Evolutionary conservation across 2,888 invertebrate genomes (phyloP), one percentile per base, ranked within the genome.

Genomic region (Gastrophysa polygoni): DNA sequence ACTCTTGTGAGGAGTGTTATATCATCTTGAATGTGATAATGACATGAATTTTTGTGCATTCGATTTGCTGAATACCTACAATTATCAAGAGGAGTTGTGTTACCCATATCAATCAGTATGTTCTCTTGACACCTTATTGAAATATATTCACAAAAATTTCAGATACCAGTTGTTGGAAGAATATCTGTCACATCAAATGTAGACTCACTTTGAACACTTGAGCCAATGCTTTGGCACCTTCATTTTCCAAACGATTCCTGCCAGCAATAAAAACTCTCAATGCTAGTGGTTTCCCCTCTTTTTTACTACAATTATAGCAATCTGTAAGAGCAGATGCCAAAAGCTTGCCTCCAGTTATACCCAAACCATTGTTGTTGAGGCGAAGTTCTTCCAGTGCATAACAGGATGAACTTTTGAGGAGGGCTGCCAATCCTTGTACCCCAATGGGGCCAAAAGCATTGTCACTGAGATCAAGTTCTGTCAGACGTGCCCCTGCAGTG

Each of bases 401-500:
- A 79, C 97, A 97, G 0, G 92, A 89, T 0, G 90, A 87, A 46
- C 96, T 95, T 68, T 89, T 87, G 38, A 99, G 82, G 17, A 98
- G 83, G 14, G 90, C 88, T 0, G 92, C 91, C 8, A 98, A 83
- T 0, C 96, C 96, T 69, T 91, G 87, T 48, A 97, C 93, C 21
- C 97, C 98, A 71, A 96, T 93, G 0, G 98, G 97, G 0, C 98
- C 98, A 71, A 98, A 91, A 0, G 98, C 98, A 81, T 98, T 98
- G 82, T 99, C 98, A 79, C 97, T 97, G 7, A 99, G 85, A 77
- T 99, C 96, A 8, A 99, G 81, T 57, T 93, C 92, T 0, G 89
- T 88, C 0, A 99, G 85, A 1, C 88, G 85, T 0, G 94, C 93
- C 0, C 89, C 89, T 0, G 96, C 93, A 4, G 83, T 76, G 59